Base-by-base conservation (phyloP, 2,888 invertebrate species). In the Chironomus tentans region DNA sequence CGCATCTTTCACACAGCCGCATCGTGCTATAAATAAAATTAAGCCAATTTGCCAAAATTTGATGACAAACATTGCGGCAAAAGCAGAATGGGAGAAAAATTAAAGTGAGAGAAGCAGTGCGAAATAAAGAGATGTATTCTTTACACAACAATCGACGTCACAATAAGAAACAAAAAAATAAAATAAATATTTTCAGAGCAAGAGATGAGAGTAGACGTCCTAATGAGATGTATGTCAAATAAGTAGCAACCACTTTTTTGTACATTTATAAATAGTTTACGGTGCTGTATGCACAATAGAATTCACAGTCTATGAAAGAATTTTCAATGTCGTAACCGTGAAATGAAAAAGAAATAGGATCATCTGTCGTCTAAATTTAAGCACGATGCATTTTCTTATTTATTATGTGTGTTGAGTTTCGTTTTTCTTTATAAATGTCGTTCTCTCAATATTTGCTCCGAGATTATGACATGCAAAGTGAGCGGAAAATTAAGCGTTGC, bases 41-140 rank as follows among this genome's bases (percentile, higher is more conserved):
- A 50, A 71, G 71, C 71, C 15, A 71, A 71, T 71, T 71, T 71
- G 71, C 71, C 71, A 71, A 71, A 71, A 65, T 65, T 24, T 48
- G 71, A 56, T 71, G 71, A 71, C 48, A 71, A 50, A 70, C 56
- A 71, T 56, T 56, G 56, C 56, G 70, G 24, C 21, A 65, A 22
- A 65, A 2, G 56, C 15, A 15, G n/a, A 56, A 56, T 15, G n/a
- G 56, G 24, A 18, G 38, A 68, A 28, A 68, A 68, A 61, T 18
- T 15, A 21, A 61, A 61, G 61, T 18, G 15, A 65, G 21, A 18
- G 12, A n/a, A 68, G 12, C 22, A 68, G 68, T 38, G 10, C 50
- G 13, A 48, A n/a, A 48, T 48, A 3, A n/a, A 28, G 46, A 69
- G 38, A 46, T 46, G 13, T 69, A 69, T 46, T 69, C 50, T 50